phyloP scores from a whole-genome alignment of 2,888 invertebrate genomes.

The Minunthozetes semirufus region DNA sequence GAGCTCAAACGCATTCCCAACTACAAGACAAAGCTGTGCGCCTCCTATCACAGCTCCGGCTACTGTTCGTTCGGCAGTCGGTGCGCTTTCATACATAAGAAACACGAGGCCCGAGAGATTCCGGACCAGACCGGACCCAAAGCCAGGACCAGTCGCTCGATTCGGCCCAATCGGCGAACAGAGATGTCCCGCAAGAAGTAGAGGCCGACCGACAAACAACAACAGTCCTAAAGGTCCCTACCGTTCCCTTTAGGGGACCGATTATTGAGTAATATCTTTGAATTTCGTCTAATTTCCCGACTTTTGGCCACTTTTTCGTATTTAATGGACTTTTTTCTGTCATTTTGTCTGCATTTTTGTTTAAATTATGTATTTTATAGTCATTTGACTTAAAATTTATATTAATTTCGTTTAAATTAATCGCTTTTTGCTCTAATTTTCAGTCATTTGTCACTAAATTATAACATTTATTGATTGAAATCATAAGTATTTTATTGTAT shows the following conservation, averaged over 20 bases:
- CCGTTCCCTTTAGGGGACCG: background rate
- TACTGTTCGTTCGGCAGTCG: constrained; percentile 36
- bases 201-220: background rate
- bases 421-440: too few species aligned
- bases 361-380: too few species aligned
- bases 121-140: background rate
- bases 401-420: too few species aligned
- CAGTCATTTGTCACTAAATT: too few species aligned
- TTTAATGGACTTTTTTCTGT: too few species aligned
- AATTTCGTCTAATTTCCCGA: background rate
- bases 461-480: too few species aligned
- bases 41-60: constrained; percentile 31
- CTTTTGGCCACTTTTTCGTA: too few species aligned
- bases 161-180: constrained; percentile 12
- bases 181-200: background rate
- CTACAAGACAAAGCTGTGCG: constrained; percentile 36
- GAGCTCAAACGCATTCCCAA: constrained; percentile 37
- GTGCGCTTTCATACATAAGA: constrained; percentile 36
- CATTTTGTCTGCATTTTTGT: too few species aligned
- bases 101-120: constrained; percentile 27
- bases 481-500: too few species aligned
- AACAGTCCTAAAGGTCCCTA: background rate
- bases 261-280: background rate
- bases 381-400: too few species aligned
- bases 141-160: background rate